Base-by-base conservation (phyloP, 2,113 vertebrate species). In the Cinclus mexicanus region DNA sequence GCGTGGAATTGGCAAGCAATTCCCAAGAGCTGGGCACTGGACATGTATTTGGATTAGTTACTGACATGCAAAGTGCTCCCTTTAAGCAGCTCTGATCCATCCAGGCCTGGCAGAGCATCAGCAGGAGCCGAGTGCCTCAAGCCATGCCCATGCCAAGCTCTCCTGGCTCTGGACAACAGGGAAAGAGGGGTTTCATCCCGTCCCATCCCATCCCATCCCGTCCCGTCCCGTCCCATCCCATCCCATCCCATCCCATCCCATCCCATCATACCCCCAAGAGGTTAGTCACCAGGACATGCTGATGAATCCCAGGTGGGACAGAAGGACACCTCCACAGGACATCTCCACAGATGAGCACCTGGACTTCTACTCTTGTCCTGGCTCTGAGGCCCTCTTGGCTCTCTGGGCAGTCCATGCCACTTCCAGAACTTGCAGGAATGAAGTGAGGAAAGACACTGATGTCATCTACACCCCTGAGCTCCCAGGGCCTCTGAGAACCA, bases 61-160 rank as follows among this genome's bases (percentile, higher is more conserved):
- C 13, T 87, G 83, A 69, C 70, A 65, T 29, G 46, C 76, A 49
- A 83, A 76, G 9, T 1, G 63, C 53, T 83, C 37, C n/a, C 25
- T 71, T 16, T 7, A 12, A 89, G 63, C 1, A 0, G 14, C 44
- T 61, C 50, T 72, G 41, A 83, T n/a, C 89, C 4, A 0, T 3
- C 79, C 41, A 25, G 1, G 19, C 52, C 56, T 31, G 57, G 84
- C 37, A 52, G 49, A 70, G 70, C 56, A 55, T 49, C 14, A 1
- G 41, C 44, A 22, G 41, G 53, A 55, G 44, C 44, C 0, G 0
- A 53, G 65, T 1, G 2, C 28, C 33, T 20, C 41, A 1, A 5
- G 69, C 37, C 7, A 0, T 26, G 46, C 26, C 49, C 35, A 5
- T 19, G 18, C 56, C 41, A 55, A 50, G 67, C 22, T 9, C 35